These are phyloP conservation scores for Sebastes variabilis DNA, from an alignment of 2,797 vertebrate species.

Conservation along the genomic window DNA sequence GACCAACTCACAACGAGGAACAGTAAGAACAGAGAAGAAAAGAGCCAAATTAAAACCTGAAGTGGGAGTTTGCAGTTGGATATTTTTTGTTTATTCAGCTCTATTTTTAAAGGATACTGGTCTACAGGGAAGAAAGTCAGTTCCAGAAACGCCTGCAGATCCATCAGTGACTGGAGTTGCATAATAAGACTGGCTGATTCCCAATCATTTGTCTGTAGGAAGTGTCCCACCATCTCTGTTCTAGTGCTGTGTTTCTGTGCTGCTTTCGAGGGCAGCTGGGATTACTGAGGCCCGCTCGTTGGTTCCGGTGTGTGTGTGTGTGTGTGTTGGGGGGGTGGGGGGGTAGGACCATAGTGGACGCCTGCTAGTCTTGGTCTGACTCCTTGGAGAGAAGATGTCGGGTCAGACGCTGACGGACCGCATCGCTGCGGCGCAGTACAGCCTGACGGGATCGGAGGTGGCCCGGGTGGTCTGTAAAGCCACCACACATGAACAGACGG, in stretches of 20 bases:
- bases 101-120: not conserved
- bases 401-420: conserved; percentile 99
- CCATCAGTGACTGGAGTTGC: conserved; percentile 4
- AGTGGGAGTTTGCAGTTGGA: not conserved
- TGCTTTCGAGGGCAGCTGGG: conserved; percentile 51
- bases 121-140: conserved; percentile 15
- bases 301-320: not conserved
- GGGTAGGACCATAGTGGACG: conserved; percentile 66
- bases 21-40: conserved; percentile 12
- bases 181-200: no score
- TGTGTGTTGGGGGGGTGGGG: conserved; percentile 35
- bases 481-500: conserved; percentile 98
- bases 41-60: not conserved
- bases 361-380: conserved; percentile 49
- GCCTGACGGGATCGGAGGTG: conserved; percentile 96
- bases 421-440: conserved; percentile 99
- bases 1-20: conserved; percentile 31
- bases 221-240: not conserved
- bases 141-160: conserved; percentile 23
- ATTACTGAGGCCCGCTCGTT: conserved; percentile 40
- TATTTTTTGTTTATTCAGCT: not conserved
- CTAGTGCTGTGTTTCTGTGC: conserved; percentile 1
- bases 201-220: not conserved
- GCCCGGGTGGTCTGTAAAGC: conserved; percentile 96
- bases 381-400: conserved; percentile 90